phyloP scores from a whole-genome alignment of 2,113 vertebrate genomes.

The Ellobius talpinus region DNA sequence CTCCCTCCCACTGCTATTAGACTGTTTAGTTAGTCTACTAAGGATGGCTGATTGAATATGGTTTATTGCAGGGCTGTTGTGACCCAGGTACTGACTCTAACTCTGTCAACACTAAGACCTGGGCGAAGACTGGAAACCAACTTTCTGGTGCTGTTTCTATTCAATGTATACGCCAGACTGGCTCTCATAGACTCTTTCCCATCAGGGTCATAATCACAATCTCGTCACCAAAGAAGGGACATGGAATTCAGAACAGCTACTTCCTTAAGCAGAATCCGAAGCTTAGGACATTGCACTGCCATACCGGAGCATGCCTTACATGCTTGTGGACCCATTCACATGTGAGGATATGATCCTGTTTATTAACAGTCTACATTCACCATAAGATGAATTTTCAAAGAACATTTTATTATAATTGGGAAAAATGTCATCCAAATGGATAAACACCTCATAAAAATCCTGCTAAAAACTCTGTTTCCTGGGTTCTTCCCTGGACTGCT shows the following conservation, averaged over 20 bases:
- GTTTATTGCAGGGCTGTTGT: background rate
- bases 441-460: background rate
- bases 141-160: background rate
- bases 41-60: background rate
- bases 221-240: background rate
- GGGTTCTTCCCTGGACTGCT: background rate
- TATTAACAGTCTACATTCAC: background rate
- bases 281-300: accelerated
- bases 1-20: background rate
- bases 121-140: background rate
- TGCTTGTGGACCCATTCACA: accelerated
- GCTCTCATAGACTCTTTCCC: background rate
- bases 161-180: background rate
- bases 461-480: background rate
- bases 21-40: background rate
- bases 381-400: background rate
- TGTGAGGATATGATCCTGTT: background rate
- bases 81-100: background rate
- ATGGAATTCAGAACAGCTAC: background rate
- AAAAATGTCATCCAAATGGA: background rate
- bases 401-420: background rate
- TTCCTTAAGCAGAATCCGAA: background rate
- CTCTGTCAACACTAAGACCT: background rate
- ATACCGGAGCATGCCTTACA: background rate
- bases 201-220: background rate